phyloP scores from a whole-genome alignment of 2,797 vertebrate species.

The Spea hammondii region DNA sequence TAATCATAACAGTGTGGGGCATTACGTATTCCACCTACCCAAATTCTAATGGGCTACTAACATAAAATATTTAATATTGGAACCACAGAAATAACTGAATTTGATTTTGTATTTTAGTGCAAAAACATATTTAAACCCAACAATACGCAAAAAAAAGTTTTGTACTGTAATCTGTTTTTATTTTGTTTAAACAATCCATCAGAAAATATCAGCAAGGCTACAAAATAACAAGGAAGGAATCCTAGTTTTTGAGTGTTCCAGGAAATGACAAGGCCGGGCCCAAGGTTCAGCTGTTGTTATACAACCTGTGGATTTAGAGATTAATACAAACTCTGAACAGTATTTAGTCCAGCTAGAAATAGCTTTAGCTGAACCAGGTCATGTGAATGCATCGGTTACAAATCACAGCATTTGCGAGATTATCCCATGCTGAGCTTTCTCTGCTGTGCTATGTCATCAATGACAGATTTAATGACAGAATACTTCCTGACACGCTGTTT shows the following conservation, averaged over 20 bases:
- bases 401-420: slow-evolving; percentile 45
- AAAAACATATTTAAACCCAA: no score
- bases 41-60: no score
- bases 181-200: slow-evolving; percentile 2
- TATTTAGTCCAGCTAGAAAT: slow-evolving; percentile 48
- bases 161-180: background rate
- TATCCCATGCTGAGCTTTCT: slow-evolving; percentile 48
- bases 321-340: slow-evolving; percentile 45
- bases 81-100: no score
- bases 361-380: slow-evolving; percentile 42
- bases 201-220: slow-evolving; percentile 10
- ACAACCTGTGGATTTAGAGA: slow-evolving; percentile 46
- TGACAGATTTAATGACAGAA: slow-evolving; percentile 47
- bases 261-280: slow-evolving; percentile 27
- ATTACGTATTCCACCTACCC: no score
- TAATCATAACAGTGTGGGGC: no score
- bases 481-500: slow-evolving; percentile 31
- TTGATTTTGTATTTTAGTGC: no score
- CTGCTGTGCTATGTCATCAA: slow-evolving; percentile 45
- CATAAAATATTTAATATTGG: no score
- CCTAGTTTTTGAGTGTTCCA: slow-evolving; percentile 21
- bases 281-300: slow-evolving; percentile 40
- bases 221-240: slow-evolving; percentile 27
- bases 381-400: slow-evolving; percentile 51
- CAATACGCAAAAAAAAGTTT: background rate